A percentile compares a stretch with the other conserved stretches of the same genome.
phyloP scores from a whole-genome alignment of 92 coral and sea anemone genomes.

The Plumapathes pennacea region DNA sequence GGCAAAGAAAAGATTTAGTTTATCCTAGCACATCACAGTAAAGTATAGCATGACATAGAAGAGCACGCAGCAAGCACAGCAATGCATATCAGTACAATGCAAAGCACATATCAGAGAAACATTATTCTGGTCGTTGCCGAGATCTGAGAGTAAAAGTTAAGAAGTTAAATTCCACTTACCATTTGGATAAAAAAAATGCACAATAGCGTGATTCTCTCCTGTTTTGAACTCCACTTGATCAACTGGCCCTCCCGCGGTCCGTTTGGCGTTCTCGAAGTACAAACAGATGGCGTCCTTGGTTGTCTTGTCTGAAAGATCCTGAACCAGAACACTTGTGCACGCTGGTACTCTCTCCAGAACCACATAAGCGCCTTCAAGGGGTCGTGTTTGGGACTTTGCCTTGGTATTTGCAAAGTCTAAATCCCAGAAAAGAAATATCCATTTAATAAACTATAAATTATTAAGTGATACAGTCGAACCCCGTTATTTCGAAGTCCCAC shows the following conservation, averaged over 20 bases:
- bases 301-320: conserved; percentile 50
- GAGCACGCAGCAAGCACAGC: no score
- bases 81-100: no score
- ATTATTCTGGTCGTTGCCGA: no score
- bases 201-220: conserved; percentile 54
- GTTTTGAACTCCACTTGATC: conserved; percentile 23
- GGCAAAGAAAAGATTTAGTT: no score
- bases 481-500: no score
- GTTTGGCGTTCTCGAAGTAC: conserved; percentile 63
- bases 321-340: conserved; percentile 63
- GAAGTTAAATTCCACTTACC: no score
- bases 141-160: no score
- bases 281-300: conserved; percentile 63
- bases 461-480: no score
- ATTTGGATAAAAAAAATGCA: conserved; percentile 47
- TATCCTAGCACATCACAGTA: no score
- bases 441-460: no score
- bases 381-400: conserved; percentile 40
- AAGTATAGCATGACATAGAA: no score
- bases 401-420: conserved; percentile 62
- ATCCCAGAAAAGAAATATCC: not conserved
- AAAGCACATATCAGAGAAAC: no score
- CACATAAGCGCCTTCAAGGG: conserved; percentile 46
- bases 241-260: conserved; percentile 66
- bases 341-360: conserved; percentile 40